These are phyloP conservation scores for Chorisops tibialis DNA, from an alignment of 2,888 invertebrate genomes.

Conservation along the genomic window DNA sequence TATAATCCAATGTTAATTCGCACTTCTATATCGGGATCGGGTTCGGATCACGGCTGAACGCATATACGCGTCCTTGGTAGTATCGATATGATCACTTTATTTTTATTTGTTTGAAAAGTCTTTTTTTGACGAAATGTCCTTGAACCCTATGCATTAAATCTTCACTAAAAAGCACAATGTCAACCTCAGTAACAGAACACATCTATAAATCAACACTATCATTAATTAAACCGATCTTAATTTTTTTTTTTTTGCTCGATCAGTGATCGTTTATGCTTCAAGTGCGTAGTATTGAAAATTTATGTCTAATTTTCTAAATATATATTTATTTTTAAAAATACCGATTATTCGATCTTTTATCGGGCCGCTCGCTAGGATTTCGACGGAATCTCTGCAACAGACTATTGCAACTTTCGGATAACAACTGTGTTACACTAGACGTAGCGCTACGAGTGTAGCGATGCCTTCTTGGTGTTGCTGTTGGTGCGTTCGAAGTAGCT, in stretches of 20 bases:
- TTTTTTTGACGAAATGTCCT: no score
- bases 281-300: neutral
- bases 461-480: conserved; percentile 56
- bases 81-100: no score
- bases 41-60: no score
- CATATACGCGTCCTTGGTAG: no score
- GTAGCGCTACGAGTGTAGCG: conserved; percentile 75
- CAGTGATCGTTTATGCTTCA: conserved; percentile 13
- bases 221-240: neutral
- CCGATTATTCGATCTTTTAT: conserved; percentile 43
- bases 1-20: no score
- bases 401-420: conserved; percentile 83
- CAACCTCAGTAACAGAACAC: neutral
- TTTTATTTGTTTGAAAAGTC: no score
- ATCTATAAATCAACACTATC: neutral
- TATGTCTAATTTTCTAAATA: no score
- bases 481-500: conserved; percentile 43
- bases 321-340: neutral
- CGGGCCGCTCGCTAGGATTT: conserved; percentile 70
- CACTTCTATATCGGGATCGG: no score
- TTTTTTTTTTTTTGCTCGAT: neutral
- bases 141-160: no score
- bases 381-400: conserved; percentile 77
- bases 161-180: no score
- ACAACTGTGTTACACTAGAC: conserved; percentile 78